phyloP scores from a whole-genome alignment of 1,140 invertebrate genomes.

The Triops cancriformis region DNA sequence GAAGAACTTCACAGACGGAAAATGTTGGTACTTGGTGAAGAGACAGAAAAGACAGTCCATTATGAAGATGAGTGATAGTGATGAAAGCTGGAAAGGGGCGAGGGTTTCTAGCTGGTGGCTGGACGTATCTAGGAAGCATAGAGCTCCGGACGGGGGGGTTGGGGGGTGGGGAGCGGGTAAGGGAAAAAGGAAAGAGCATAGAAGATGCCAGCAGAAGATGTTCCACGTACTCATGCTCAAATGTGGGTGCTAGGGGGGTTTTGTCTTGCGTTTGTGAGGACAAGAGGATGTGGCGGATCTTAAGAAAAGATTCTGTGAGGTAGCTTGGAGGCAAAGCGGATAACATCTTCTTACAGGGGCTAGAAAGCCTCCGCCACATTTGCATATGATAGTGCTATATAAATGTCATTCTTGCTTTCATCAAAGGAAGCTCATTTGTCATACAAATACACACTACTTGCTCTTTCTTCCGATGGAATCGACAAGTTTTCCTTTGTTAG shows the following conservation, averaged over 20 bases:
- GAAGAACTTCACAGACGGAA: background rate
- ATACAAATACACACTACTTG: background rate
- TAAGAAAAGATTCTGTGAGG: background rate
- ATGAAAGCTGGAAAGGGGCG: background rate
- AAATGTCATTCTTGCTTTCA: slow-evolving; percentile 10
- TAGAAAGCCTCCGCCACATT: background rate
- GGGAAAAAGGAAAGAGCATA: background rate
- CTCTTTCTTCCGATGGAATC: background rate
- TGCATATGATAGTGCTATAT: slow-evolving; percentile 7
- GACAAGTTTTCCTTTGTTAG: background rate
- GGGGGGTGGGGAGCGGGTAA: too few species aligned
- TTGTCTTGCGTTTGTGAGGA: background rate
- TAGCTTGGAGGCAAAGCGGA: background rate
- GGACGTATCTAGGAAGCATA: background rate
- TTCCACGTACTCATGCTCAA: background rate
- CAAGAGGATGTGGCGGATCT: background rate
- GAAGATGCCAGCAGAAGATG: background rate
- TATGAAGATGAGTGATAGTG: slow-evolving; percentile 14
- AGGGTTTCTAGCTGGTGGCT: background rate
- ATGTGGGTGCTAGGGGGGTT: background rate
- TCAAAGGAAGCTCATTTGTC: background rate
- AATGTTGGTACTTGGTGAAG: background rate
- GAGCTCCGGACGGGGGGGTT: background rate
- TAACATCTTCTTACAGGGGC: background rate
- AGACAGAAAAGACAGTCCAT: slow-evolving; percentile 9